Evolutionary conservation across 2,888 invertebrate species (phyloP).

Genomic region (Stenodera caucasica): DNA sequence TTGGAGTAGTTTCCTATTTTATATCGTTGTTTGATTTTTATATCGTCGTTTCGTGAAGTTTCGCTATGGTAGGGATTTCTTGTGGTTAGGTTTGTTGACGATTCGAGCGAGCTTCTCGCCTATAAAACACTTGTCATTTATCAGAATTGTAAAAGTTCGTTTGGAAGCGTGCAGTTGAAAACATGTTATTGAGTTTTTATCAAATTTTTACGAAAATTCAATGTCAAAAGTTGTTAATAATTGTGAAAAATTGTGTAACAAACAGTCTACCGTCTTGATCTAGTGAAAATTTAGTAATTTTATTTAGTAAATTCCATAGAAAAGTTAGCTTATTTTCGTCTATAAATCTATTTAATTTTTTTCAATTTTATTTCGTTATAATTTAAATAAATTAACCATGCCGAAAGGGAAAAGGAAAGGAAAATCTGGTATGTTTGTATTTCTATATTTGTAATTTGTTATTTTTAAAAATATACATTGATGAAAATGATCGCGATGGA

Average conservation of each 20-base stretch:
- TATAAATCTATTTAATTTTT: not conserved
- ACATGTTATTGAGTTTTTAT: slow-evolving; percentile 77
- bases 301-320: slow-evolving; percentile 59
- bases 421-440: slow-evolving; percentile 68
- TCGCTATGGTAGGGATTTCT: too few relatives aligned
- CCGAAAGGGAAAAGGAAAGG: slow-evolving; percentile 77
- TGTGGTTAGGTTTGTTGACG: too few relatives aligned
- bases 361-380: slow-evolving; percentile 20
- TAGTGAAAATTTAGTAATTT: slow-evolving; percentile 64
- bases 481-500: not conserved
- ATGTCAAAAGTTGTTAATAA: slow-evolving; percentile 71
- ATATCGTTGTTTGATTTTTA: too few relatives aligned
- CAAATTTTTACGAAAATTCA: slow-evolving; percentile 70
- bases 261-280: slow-evolving; percentile 82
- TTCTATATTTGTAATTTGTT: too few relatives aligned
- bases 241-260: slow-evolving; percentile 70
- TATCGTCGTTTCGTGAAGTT: too few relatives aligned
- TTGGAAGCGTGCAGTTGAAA: slow-evolving; percentile 51
- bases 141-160: slow-evolving; percentile 43
- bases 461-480: slow-evolving; percentile 44
- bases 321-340: slow-evolving; percentile 36
- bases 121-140: slow-evolving; percentile 17
- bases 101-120: slow-evolving; percentile 15
- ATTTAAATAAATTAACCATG: slow-evolving; percentile 60
- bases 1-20: too few relatives aligned